Percentiles rank a stretch among this genome's conserved stretches.
phyloP scores from a whole-genome alignment of 2,113 vertebrate species.

The Diphyllodes magnificus region DNA sequence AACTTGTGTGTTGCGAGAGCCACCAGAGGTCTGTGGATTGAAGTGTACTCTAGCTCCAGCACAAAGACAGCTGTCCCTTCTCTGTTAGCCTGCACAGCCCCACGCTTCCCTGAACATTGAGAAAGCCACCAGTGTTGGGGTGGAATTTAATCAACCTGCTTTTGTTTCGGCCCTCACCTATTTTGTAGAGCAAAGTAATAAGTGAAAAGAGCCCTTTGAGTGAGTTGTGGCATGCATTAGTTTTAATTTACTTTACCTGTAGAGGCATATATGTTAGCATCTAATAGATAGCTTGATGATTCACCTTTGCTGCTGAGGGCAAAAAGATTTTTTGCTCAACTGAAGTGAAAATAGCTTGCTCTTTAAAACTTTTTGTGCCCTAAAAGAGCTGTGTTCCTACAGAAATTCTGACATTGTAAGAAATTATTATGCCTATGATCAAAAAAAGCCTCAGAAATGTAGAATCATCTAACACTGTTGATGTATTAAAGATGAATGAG shows the following conservation, averaged over 20 bases:
- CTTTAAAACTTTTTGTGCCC: not conserved
- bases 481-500: not conserved
- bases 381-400: not conserved
- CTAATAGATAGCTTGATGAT: not conserved
- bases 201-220: not conserved
- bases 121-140: not conserved
- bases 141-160: not conserved
- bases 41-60: not conserved
- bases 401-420: not conserved
- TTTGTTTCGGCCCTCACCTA: not conserved
- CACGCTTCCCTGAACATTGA: rapidly evolving
- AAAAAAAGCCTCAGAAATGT: not conserved
- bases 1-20: rapidly evolving
- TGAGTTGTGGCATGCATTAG: not conserved
- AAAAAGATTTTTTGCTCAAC: not conserved
- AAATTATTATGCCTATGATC: not conserved
- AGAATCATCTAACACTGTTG: not conserved
- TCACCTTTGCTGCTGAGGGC: not conserved
- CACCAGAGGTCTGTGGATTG: not conserved
- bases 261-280: not conserved
- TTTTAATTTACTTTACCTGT: slow-evolving; percentile 9
- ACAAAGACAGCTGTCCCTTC: not conserved
- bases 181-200: not conserved
- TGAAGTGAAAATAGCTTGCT: not conserved
- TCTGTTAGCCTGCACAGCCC: not conserved